Conservation (phyloP, 2,888 invertebrate genomes). For the Gymnoscelis rufifasciata region DNA sequence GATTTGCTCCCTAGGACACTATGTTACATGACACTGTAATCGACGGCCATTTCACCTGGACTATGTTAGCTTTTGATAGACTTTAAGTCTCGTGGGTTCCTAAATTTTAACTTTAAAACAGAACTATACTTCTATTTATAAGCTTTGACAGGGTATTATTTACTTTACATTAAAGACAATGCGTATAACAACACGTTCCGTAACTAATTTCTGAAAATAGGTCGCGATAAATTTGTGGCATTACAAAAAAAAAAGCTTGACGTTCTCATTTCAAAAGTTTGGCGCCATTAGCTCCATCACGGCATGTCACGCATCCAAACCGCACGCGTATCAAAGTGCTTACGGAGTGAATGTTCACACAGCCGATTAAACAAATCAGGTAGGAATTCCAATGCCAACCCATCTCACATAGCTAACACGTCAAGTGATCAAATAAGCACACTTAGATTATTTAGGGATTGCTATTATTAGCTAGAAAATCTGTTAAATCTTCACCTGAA, state of each 20-base stretch:
- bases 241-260: conserved; percentile 10
- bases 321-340: conserved; percentile 20
- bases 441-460: conserved; percentile 12
- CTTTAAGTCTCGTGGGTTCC: background rate
- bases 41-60: conserved; percentile 34
- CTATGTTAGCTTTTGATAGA: background rate
- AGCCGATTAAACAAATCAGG: conserved; percentile 29
- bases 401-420: conserved; percentile 17
- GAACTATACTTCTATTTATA: too few relatives aligned
- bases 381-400: conserved; percentile 21
- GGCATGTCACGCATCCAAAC: conserved; percentile 17
- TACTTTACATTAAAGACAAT: background rate
- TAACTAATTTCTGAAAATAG: background rate
- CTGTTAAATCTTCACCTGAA: too few relatives aligned
- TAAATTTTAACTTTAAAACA: too few relatives aligned
- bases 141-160: too few relatives aligned
- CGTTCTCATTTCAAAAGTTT: conserved; percentile 18
- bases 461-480: conserved; percentile 8
- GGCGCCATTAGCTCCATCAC: conserved; percentile 12
- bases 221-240: background rate
- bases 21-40: conserved; percentile 47
- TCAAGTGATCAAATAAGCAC: conserved; percentile 18
- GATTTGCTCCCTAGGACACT: conserved; percentile 39
- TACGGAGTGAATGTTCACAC: conserved; percentile 26
- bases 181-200: background rate